Evolutionary conservation across 2,797 vertebrate genomes (phyloP).

Genomic region (Acridotheres tristis): DNA sequence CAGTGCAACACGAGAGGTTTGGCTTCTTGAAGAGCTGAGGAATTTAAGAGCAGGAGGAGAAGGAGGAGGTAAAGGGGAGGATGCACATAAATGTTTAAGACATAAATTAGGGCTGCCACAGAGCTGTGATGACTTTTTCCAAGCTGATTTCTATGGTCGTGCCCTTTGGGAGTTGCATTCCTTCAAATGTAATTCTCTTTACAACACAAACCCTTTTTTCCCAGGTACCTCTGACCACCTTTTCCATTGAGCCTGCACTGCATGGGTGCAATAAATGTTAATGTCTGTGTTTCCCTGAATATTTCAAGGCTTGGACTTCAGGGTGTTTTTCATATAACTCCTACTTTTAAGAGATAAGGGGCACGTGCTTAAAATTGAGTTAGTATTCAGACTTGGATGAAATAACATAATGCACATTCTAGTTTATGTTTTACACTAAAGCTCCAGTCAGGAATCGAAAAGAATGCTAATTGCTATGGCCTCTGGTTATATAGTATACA

Average conservation of each 20-base stretch:
- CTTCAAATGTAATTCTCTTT: background rate
- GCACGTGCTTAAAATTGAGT: background rate
- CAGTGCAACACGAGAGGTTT: rapidly evolving
- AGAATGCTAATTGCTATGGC: background rate
- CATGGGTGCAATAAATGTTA: rapidly evolving
- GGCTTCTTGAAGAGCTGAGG: background rate
- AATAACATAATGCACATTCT: background rate
- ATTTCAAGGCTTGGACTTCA: background rate
- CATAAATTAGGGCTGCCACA: background rate
- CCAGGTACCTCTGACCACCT: background rate
- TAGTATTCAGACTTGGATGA: background rate
- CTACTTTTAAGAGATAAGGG: background rate
- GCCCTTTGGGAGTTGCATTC: background rate
- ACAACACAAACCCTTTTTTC: rapidly evolving
- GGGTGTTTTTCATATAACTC: background rate
- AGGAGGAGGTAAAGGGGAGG: conserved; percentile 4
- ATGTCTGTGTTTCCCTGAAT: background rate
- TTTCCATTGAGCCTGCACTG: background rate
- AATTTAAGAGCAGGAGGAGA: background rate
- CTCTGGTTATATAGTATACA: background rate
- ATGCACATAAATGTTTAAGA: background rate
- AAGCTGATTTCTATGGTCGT: background rate
- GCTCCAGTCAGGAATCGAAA: background rate
- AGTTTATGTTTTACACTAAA: background rate
- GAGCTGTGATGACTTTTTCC: background rate